Conservation (phyloP, 2,888 invertebrate species). For the Cantharis rustica region DNA sequence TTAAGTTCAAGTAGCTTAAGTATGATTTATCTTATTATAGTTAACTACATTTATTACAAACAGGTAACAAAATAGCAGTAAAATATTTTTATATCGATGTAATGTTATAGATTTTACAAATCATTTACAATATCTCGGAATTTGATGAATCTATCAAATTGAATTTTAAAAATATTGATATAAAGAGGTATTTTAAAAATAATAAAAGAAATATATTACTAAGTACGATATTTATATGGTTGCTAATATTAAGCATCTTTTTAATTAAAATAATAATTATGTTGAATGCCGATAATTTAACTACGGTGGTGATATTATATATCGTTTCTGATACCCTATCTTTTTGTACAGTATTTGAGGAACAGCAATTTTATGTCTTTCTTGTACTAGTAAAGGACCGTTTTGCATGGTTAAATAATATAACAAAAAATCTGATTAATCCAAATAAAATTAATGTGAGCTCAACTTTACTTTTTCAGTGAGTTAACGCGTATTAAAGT, state of each 20-base stretch:
- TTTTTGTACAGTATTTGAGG: neutral
- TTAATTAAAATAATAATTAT: too few relatives aligned
- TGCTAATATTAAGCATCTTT: neutral
- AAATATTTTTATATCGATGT: neutral
- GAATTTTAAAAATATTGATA: neutral
- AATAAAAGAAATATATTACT: neutral
- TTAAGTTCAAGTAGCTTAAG: neutral
- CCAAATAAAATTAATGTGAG: neutral
- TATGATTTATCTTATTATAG: neutral
- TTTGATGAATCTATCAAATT: neutral
- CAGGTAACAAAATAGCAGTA: neutral
- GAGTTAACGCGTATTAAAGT: neutral
- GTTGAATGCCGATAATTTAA: too few relatives aligned
- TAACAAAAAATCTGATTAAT: neutral
- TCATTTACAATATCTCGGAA: neutral
- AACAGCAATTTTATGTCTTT: conserved; percentile 9
- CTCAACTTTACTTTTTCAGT: neutral
- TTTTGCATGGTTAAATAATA: conserved; percentile 12
- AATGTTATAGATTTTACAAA: conserved; percentile 4
- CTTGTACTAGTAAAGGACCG: conserved; percentile 1
- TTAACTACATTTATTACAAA: neutral
- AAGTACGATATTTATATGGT: neutral
- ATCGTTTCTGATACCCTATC: neutral
- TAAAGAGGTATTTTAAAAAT: neutral
- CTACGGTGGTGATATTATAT: neutral